Evolutionary conservation across 2,888 invertebrate genomes (phyloP).

Genomic region (Tachina grossa): DNA sequence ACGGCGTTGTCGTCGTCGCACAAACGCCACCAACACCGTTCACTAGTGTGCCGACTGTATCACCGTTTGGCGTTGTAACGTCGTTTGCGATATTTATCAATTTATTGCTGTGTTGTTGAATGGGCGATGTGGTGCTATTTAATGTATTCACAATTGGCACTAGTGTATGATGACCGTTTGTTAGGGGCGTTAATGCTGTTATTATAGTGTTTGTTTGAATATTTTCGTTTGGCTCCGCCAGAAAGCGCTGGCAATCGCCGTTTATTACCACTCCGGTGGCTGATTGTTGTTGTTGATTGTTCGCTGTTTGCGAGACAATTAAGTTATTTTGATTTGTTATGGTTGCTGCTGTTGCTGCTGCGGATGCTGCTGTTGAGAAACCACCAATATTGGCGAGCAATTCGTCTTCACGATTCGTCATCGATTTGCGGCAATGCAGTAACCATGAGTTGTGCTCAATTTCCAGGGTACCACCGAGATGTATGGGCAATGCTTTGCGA

Average conservation of each 20-base stretch:
- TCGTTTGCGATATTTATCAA: slow-evolving; percentile 65
- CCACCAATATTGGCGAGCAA: slow-evolving; percentile 82
- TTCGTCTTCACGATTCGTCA: slow-evolving; percentile 89
- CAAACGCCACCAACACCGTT: slow-evolving; percentile 61
- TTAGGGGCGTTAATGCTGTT: slow-evolving; percentile 72
- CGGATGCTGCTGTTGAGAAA: slow-evolving; percentile 67
- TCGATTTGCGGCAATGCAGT: slow-evolving; percentile 89
- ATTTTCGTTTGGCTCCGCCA: slow-evolving; percentile 78
- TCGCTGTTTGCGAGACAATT: slow-evolving; percentile 76
- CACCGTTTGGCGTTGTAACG: slow-evolving; percentile 61
- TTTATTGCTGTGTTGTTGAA: slow-evolving; percentile 57
- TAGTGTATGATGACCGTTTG: slow-evolving; percentile 62
- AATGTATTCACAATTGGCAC: slow-evolving; percentile 65
- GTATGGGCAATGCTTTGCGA: slow-evolving; percentile 92
- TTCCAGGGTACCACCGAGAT: slow-evolving; percentile 93
- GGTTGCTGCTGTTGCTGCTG: slow-evolving; percentile 68
- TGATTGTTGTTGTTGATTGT: slow-evolving; percentile 74
- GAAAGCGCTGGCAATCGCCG: slow-evolving; percentile 65
- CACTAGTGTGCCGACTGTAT: slow-evolving; percentile 53
- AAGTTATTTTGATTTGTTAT: slow-evolving; percentile 71
- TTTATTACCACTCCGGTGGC: slow-evolving; percentile 72
- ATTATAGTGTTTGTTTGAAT: slow-evolving; percentile 73
- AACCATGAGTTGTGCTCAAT: slow-evolving; percentile 96
- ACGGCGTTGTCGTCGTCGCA: slow-evolving; percentile 56
- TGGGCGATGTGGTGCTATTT: slow-evolving; percentile 66